Evolutionary conservation across 2,888 invertebrate species (phyloP).

Genomic region (Chironomus riparius): DNA sequence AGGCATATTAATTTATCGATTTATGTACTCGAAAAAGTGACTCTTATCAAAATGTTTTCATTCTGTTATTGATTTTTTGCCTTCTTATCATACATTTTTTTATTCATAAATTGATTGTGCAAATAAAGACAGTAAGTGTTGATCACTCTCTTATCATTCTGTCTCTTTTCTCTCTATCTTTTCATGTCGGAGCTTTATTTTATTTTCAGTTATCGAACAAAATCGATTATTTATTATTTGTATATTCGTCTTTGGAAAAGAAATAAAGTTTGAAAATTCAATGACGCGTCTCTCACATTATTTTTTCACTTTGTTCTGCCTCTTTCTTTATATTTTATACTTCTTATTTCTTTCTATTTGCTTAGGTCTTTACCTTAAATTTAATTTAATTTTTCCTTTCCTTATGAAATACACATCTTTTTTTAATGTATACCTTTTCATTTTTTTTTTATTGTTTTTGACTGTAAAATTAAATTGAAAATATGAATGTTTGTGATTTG

Average conservation of each 20-base stretch:
- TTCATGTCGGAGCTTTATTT: not conserved
- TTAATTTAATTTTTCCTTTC: not conserved
- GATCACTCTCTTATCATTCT: conserved; percentile 3
- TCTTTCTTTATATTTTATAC: not conserved
- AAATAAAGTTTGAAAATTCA: not conserved
- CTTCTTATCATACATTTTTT: conserved; percentile 5
- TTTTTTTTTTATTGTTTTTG: not conserved
- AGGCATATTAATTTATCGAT: conserved; percentile 5
- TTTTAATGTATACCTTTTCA: not conserved
- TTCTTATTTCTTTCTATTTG: not conserved
- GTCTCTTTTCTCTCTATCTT: not conserved
- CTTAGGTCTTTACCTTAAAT: conserved; percentile 15
- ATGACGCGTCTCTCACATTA: not conserved
- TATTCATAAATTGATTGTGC: conserved; percentile 18
- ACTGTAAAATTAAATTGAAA: too few species aligned
- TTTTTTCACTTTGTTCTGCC: not conserved
- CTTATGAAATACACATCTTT: not conserved
- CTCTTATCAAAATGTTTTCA: not conserved
- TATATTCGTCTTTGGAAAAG: not conserved
- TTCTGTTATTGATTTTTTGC: not conserved
- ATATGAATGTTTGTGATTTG: not conserved
- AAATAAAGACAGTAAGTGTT: conserved; percentile 21
- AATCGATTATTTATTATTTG: not conserved
- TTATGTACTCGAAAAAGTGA: not conserved
- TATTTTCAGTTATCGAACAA: not conserved